phyloP scores from a whole-genome alignment of 2,888 invertebrate species.

The Athrips mouffetella region DNA sequence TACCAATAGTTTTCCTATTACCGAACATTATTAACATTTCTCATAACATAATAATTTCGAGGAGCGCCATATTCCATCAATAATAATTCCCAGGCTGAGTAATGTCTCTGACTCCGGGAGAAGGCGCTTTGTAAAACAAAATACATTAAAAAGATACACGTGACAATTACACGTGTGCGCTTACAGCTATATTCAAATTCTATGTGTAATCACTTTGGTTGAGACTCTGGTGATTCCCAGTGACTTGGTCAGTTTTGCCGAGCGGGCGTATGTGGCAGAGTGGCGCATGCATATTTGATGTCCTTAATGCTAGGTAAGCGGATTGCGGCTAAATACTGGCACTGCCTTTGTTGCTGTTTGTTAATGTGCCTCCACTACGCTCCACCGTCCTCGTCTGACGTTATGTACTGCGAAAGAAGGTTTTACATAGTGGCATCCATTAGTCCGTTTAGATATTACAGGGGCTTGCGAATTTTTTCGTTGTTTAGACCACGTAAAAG shows the following conservation, averaged over 20 bases:
- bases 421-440: constrained; percentile 2
- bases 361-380: constrained; percentile 11
- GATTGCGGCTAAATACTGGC: constrained; percentile 23
- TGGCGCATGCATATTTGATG: constrained; percentile 24
- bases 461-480: too few species aligned
- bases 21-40: background rate
- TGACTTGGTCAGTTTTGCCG: constrained; percentile 1
- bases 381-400: too few species aligned
- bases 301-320: constrained; percentile 21
- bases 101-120: constrained; percentile 1
- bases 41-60: background rate
- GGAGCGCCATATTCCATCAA: background rate
- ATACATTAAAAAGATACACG: background rate
- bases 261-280: constrained; percentile 17
- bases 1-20: background rate
- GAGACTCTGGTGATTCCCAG: background rate
- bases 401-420: constrained; percentile 6
- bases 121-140: constrained; percentile 1
- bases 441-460: background rate
- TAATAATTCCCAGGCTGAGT: background rate
- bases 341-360: constrained; percentile 19
- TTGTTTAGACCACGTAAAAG: too few species aligned
- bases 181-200: background rate
- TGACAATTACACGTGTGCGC: background rate
- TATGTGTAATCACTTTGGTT: background rate